Percentiles rank a stretch among this genome's conserved stretches.
phyloP scores from a whole-genome alignment of 2,113 vertebrate genomes.

The Oreochromis tanganicae region DNA sequence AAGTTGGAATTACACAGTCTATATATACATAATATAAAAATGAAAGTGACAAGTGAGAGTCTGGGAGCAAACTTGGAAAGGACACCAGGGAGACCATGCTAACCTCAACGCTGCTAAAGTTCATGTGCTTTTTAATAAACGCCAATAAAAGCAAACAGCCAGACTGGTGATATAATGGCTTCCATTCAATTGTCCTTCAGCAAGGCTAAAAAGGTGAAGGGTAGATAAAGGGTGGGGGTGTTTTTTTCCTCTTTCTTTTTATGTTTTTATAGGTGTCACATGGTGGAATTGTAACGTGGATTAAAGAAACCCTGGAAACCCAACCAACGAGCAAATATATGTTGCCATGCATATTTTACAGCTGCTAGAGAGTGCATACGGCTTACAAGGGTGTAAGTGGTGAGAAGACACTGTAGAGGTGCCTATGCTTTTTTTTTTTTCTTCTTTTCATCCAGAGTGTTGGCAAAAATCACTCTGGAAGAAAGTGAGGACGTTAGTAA shows the following conservation, averaged over 20 bases:
- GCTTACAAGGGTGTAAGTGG: constrained; percentile 42
- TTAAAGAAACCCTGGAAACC: neutral
- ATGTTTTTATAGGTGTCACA: constrained; percentile 25
- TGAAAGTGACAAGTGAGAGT: neutral
- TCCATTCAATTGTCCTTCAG: constrained; percentile 19
- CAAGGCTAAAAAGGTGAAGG: constrained; percentile 27
- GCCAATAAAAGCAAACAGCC: constrained; percentile 43
- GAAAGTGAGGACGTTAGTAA: neutral
- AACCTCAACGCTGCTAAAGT: neutral
- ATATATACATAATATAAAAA: neutral
- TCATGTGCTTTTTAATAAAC: constrained; percentile 38
- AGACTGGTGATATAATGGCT: constrained; percentile 7
- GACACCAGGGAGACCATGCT: neutral
- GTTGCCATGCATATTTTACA: constrained; percentile 62
- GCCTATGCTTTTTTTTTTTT: neutral
- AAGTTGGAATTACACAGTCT: neutral
- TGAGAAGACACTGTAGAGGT: neutral
- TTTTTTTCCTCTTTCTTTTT: neutral
- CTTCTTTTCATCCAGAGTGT: neutral
- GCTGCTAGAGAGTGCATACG: constrained; percentile 7
- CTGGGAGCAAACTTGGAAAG: neutral
- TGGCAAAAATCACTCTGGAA: neutral
- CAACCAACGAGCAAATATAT: constrained; percentile 28
- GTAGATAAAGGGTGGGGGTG: neutral
- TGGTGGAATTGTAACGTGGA: constrained; percentile 18